These are phyloP conservation scores for Knipowitschia caucasica DNA, from an alignment of 2,797 vertebrate genomes.

Conservation along the genomic window DNA sequence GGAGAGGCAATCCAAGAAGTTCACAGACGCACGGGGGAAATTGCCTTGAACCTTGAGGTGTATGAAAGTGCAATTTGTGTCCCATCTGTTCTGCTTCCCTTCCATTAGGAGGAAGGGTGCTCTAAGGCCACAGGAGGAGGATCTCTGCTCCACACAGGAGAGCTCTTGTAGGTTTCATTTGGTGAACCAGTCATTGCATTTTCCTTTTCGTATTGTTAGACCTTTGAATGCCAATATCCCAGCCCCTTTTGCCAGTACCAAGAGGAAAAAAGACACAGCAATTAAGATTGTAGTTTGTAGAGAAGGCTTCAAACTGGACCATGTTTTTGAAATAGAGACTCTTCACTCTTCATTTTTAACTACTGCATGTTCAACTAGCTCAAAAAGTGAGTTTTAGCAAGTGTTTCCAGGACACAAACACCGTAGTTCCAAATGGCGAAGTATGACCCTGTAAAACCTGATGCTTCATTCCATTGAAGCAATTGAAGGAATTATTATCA, in stretches of 20 bases:
- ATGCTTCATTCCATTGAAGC: no score
- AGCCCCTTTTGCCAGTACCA: constrained; percentile 14
- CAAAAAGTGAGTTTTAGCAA: no score
- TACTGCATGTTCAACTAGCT: no score
- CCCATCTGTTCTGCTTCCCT: constrained; percentile 82
- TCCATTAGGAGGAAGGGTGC: constrained; percentile 78
- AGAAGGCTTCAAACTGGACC: no score
- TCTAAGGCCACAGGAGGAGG: constrained; percentile 73
- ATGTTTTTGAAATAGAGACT: no score
- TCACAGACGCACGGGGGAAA: constrained; percentile 78
- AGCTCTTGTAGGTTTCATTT: constrained; percentile 69
- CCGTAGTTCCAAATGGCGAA: no score
- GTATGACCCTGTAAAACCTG: no score
- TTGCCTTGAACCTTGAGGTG: constrained; percentile 81
- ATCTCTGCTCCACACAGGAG: constrained; percentile 66
- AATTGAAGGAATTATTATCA: no score
- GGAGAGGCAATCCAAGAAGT: constrained; percentile 79
- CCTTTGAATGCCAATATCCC: constrained; percentile 56
- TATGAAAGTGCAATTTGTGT: constrained; percentile 82
- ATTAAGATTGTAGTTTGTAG: no score
- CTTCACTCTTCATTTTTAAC: no score
- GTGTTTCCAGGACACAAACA: no score
- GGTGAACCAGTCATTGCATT: constrained; percentile 55
- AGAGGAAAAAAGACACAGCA: constrained; percentile 9
- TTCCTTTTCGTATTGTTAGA: constrained; percentile 49